Conservation (phyloP, 2,888 invertebrate species). For the Acanthosepion pharaonis region DNA sequence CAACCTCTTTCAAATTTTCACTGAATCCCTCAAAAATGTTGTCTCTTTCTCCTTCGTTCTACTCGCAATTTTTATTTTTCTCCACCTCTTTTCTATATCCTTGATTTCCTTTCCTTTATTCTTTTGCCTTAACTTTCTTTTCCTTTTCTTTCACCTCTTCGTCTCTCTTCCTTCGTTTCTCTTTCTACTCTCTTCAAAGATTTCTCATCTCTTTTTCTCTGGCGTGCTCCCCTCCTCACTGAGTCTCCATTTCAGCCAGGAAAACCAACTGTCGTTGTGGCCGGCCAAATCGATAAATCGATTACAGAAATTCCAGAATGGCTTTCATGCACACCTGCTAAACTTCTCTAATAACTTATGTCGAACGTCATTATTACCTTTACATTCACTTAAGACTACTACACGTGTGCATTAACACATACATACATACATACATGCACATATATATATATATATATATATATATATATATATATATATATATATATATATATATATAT, state of each 20-base stretch:
- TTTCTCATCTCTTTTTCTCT: not conserved
- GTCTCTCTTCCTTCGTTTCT: not conserved
- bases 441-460: not conserved
- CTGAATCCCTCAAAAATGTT: no score
- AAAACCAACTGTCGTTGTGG: not conserved
- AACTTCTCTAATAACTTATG: not conserved
- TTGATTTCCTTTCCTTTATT: not conserved
- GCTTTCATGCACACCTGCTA: not conserved
- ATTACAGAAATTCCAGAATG: not conserved
- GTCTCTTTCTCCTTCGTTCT: no score
- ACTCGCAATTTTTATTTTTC: no score
- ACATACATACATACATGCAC: not conserved
- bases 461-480: no score
- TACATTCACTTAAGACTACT: not conserved
- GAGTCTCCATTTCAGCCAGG: not conserved
- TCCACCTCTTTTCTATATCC: no score
- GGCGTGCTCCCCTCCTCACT: not conserved
- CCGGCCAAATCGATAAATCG: not conserved
- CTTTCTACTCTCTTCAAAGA: no score
- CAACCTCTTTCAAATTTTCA: no score
- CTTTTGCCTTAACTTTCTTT: not conserved
- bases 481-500: not conserved
- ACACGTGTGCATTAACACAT: not conserved
- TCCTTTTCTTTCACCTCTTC: not conserved
- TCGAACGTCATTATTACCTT: not conserved